A percentile compares a stretch with the other conserved stretches of the same genome.
phyloP scores from a whole-genome alignment of 1,140 invertebrate genomes.

The Calosoma granatense region DNA sequence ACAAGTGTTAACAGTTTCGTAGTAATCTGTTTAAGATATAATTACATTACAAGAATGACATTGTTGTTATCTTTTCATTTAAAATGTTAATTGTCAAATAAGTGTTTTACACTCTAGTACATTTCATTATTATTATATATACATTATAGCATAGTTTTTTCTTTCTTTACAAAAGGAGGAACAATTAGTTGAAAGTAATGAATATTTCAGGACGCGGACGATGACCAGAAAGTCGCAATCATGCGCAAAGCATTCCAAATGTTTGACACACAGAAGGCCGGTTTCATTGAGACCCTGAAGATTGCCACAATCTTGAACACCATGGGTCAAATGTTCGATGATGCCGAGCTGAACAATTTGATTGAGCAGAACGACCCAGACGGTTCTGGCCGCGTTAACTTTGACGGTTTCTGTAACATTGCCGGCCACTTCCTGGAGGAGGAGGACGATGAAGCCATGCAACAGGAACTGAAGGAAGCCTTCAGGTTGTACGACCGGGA shows the following conservation, averaged over 20 bases:
- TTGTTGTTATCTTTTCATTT: too few relatives aligned
- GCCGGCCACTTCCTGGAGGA: slow-evolving; percentile 83
- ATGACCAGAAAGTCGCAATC: slow-evolving; percentile 73
- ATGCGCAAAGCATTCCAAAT: slow-evolving; percentile 90
- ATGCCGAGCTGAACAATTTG: slow-evolving; percentile 69
- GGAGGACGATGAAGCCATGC: slow-evolving; percentile 86
- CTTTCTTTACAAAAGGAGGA: too few relatives aligned
- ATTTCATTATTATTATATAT: too few relatives aligned
- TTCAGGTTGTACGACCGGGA: slow-evolving; percentile 69
- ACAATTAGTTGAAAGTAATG: too few relatives aligned
- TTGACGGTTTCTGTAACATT: slow-evolving; percentile 85
- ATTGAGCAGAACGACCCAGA: slow-evolving; percentile 81
- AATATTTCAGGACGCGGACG: slow-evolving; percentile 53
- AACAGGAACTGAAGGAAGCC: slow-evolving; percentile 89
- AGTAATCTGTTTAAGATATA: too few relatives aligned
- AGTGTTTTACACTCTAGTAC: too few relatives aligned
- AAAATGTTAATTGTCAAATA: too few relatives aligned
- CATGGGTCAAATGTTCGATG: slow-evolving; percentile 86
- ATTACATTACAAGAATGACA: too few relatives aligned
- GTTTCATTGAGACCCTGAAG: slow-evolving; percentile 80
- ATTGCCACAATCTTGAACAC: slow-evolving; percentile 88
- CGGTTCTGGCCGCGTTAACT: slow-evolving; percentile 79
- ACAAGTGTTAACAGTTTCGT: too few relatives aligned
- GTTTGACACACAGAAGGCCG: slow-evolving; percentile 85
- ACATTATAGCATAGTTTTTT: too few relatives aligned